Evolutionary conservation across 2,113 vertebrate species (phyloP).

Genomic region (Oceanodroma tethys): DNA sequence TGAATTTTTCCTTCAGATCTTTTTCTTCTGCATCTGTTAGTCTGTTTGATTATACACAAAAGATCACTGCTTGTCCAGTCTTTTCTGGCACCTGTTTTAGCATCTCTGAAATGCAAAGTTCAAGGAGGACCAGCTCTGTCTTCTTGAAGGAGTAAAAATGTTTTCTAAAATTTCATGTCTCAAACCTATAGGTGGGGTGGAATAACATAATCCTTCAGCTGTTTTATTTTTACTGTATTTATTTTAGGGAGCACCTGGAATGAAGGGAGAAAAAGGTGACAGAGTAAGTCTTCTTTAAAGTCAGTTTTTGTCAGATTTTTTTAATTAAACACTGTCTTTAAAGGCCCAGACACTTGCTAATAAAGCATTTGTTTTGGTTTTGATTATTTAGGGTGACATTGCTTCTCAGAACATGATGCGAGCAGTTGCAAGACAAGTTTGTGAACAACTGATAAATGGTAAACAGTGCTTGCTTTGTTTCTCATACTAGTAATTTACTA

Average conservation of each 20-base stretch:
- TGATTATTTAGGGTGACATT: slow-evolving; percentile 86
- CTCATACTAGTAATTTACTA: not conserved
- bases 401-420: slow-evolving; percentile 98
- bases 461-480: slow-evolving; percentile 28
- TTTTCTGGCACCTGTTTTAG: not conserved
- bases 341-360: slow-evolving; percentile 27
- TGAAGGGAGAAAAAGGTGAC: slow-evolving; percentile 95
- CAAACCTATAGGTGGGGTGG: not conserved
- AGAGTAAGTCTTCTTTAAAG: slow-evolving; percentile 82
- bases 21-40: not conserved
- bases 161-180: not conserved
- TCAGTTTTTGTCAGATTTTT: not conserved
- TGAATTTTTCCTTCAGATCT: not conserved
- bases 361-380: slow-evolving; percentile 23
- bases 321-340: not conserved
- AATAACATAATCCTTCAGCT: not conserved
- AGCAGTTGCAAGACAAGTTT: slow-evolving; percentile 95
- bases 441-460: slow-evolving; percentile 92
- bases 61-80: not conserved
- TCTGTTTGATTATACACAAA: not conserved
- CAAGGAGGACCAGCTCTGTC: not conserved
- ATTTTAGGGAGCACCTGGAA: slow-evolving; percentile 82
- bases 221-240: slow-evolving; percentile 30
- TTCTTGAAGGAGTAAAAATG: not conserved
- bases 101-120: not conserved